These are phyloP conservation scores for Apodemus sylvaticus DNA, from an alignment of 2,113 vertebrate genomes.

Conservation along the genomic window DNA sequence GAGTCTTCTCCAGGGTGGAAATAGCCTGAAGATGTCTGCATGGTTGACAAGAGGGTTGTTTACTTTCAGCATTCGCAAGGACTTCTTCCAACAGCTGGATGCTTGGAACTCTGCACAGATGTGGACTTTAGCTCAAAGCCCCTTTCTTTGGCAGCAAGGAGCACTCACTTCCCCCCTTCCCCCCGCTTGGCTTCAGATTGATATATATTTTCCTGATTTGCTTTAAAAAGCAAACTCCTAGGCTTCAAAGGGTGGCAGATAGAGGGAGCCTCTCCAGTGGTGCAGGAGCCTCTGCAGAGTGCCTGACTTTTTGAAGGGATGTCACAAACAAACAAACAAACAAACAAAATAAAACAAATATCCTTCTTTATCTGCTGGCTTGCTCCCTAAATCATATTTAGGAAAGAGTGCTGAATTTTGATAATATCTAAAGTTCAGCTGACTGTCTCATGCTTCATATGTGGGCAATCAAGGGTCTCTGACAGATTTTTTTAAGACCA, in stretches of 20 bases:
- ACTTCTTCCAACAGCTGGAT: constrained; percentile 82
- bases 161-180: constrained; percentile 48
- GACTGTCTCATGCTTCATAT: neutral
- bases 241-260: constrained; percentile 23
- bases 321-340: constrained; percentile 38
- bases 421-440: neutral
- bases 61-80: constrained; percentile 82
- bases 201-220: constrained; percentile 81
- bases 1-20: constrained; percentile 13
- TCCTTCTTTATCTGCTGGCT: constrained; percentile 79
- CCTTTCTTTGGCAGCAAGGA: constrained; percentile 74
- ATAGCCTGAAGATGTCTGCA: constrained; percentile 61
- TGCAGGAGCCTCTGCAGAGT: constrained; percentile 6
- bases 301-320: constrained; percentile 18
- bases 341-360: constrained; percentile 79
- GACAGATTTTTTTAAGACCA: neutral
- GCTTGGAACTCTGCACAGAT: constrained; percentile 78
- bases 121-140: constrained; percentile 69
- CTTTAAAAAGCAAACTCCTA: constrained; percentile 71
- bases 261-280: neutral
- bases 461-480: neutral
- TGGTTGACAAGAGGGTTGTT: constrained; percentile 49
- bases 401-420: constrained; percentile 66
- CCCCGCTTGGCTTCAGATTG: constrained; percentile 62
- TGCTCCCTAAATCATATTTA: constrained; percentile 75